phyloP scores from a whole-genome alignment of 2,797 vertebrate species.

The Neostethus bicornis region DNA sequence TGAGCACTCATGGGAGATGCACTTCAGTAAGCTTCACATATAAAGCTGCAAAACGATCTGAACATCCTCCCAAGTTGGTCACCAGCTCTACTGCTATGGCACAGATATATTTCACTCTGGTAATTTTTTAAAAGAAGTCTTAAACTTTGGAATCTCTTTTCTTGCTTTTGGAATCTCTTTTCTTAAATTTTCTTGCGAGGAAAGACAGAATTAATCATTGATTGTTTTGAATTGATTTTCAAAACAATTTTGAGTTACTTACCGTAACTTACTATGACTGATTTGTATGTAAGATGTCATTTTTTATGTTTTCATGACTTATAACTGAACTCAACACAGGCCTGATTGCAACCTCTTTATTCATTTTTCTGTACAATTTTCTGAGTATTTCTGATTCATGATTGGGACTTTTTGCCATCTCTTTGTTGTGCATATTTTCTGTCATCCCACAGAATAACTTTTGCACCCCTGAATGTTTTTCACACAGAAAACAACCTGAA shows the following conservation, averaged over 20 bases:
- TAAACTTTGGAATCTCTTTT: background rate
- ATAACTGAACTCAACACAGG: background rate
- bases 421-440: background rate
- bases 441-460: background rate
- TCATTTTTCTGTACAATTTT: too few relatives aligned
- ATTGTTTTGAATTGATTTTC: conserved; percentile 1
- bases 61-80: conserved; percentile 3
- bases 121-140: background rate
- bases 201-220: too few relatives aligned
- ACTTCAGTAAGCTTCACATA: conserved; percentile 1
- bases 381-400: too few relatives aligned
- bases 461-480: background rate
- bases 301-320: background rate
- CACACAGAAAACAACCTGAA: background rate
- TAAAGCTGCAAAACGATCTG: conserved; percentile 28
- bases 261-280: background rate
- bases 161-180: background rate
- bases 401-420: background rate
- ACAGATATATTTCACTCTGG: too few relatives aligned
- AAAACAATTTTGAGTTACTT: background rate
- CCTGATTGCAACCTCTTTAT: background rate
- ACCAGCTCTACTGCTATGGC: background rate
- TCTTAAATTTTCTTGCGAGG: too few relatives aligned
- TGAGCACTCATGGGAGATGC: conserved; percentile 25
- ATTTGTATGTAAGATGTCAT: too few relatives aligned